Percentiles rank a stretch among this genome's conserved stretches.
These are phyloP conservation scores for Aythya fuligula DNA, from an alignment of 2,797 vertebrate species.

Conservation along the genomic window DNA sequence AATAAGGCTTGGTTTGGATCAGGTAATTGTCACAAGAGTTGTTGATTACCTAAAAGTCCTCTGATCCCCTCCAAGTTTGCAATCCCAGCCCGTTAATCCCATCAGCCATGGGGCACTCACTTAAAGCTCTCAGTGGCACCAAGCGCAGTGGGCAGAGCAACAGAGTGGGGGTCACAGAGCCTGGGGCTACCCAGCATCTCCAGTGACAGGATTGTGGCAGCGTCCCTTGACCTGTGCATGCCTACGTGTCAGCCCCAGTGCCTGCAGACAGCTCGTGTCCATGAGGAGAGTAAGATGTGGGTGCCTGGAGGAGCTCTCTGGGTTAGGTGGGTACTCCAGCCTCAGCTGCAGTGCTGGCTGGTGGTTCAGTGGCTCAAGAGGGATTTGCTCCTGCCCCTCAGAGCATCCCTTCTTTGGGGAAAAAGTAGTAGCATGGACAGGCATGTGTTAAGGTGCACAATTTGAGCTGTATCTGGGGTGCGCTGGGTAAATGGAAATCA, in stretches of 20 bases:
- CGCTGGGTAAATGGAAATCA: not conserved
- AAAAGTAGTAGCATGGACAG: not conserved
- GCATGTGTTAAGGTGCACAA: accelerated
- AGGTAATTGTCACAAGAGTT: not conserved
- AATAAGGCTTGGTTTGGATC: not conserved
- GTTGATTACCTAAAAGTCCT: not conserved
- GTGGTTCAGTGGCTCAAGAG: not conserved
- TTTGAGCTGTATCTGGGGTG: not conserved
- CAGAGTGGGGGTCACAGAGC: not conserved
- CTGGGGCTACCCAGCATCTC: not conserved
- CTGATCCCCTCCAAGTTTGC: not conserved
- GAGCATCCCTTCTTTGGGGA: not conserved
- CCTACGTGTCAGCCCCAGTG: accelerated
- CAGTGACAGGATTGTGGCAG: not conserved
- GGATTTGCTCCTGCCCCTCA: not conserved
- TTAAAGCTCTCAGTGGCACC: not conserved
- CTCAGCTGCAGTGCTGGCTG: not conserved
- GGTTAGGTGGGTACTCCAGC: no score
- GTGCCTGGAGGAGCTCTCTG: not conserved
- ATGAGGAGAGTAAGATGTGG: not conserved
- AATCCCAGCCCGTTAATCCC: not conserved
- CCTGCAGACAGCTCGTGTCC: not conserved
- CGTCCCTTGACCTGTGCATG: not conserved
- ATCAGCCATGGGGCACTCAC: not conserved
- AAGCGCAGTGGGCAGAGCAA: not conserved